Percentiles rank a stretch among this genome's conserved stretches.
Evolutionary conservation across 2,797 vertebrate genomes (phyloP).

Genomic region (Melanogrammus aeglefinus): DNA sequence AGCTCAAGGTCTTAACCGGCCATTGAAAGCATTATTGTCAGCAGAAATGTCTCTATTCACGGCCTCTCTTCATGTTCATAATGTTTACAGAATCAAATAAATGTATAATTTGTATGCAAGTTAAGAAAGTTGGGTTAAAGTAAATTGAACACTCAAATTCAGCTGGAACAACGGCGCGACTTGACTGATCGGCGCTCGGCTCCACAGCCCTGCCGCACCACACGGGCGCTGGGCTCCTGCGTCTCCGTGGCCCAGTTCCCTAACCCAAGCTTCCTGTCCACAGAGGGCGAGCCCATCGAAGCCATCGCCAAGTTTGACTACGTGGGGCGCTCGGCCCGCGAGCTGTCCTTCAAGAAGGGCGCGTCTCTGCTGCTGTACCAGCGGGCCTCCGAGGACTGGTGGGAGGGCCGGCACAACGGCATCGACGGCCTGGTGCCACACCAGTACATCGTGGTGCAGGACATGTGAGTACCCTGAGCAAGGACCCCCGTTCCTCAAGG

Average conservation of each 20-base stretch:
- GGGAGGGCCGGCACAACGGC: slow-evolving; percentile 98
- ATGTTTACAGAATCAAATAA: too few species aligned
- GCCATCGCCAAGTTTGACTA: slow-evolving; percentile 99
- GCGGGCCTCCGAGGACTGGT: slow-evolving; percentile 97
- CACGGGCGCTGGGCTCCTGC: neutral
- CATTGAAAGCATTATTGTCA: too few species aligned
- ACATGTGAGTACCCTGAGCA: slow-evolving; percentile 84
- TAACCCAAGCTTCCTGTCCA: slow-evolving; percentile 30
- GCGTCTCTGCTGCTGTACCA: slow-evolving; percentile 96
- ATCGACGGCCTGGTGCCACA: slow-evolving; percentile 96
- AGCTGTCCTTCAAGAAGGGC: slow-evolving; percentile 98
- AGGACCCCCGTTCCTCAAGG: neutral
- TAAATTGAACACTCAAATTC: too few species aligned
- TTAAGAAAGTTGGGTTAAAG: too few species aligned
- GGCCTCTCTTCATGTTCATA: too few species aligned
- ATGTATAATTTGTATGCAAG: too few species aligned
- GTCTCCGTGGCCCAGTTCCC: slow-evolving; percentile 8
- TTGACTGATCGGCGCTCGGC: too few species aligned
- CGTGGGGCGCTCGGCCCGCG: slow-evolving; percentile 88
- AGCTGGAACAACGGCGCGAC: too few species aligned
- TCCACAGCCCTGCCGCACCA: too few species aligned
- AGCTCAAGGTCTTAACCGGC: too few species aligned
- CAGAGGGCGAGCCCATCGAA: slow-evolving; percentile 97
- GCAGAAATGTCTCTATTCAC: too few species aligned
- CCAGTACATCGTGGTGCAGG: slow-evolving; percentile 98